Base-by-base conservation (phyloP, 2,113 vertebrate genomes). In the Proteles cristata region DNA sequence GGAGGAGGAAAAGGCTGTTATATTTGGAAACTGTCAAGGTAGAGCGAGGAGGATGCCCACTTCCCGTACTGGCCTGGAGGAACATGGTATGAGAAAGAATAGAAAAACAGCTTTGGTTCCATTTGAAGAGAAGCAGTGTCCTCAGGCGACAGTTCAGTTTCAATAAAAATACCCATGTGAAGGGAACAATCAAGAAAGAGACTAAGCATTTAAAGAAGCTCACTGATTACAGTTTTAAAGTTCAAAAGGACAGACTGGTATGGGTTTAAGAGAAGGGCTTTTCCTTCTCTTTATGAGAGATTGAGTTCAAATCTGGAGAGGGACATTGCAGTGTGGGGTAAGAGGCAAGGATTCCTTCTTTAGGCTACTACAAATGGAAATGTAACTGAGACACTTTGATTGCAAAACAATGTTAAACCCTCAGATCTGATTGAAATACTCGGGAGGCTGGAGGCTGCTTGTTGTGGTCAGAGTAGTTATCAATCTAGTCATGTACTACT, bases 121-220 rank as follows among this genome's bases (percentile, higher is more conserved):
- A 58, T 90, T 68, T 53, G 77, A 97, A 89, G 16, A 88, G 15
- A 91, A 85, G 33, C 16, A 33, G 15, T 74, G 39, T 94, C 35
- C 61, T 86, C 48, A 58, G 28, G 43, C 68, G 26, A 81, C 11
- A 90, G 48, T 45, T 93, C 50, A 17, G 6, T 91, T 91, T 90
- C 65, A 88, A 58, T 66, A 80, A 94, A 94, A 94, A 55, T 15
- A 88, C 31, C 68, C 63, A 95, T 80, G 61, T 45, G 69, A 95
- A 87, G 14, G 15, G 25, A 90, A 95, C 33, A 90, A 68, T 63
- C 35, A 33, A 39, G 31, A 43, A 55, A 80, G 21, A 92, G 11
- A 85, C 2, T 33, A 84, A n/a, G 16, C 45, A 77, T 85, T 88
- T 85, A 31, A 87, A 35, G 9, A 93, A 68, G 35, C 43, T 43